Evolutionary conservation across 2,113 vertebrate genomes (phyloP), one percentile per base, ranked within the genome.

Genomic region (Arizona elegans): DNA sequence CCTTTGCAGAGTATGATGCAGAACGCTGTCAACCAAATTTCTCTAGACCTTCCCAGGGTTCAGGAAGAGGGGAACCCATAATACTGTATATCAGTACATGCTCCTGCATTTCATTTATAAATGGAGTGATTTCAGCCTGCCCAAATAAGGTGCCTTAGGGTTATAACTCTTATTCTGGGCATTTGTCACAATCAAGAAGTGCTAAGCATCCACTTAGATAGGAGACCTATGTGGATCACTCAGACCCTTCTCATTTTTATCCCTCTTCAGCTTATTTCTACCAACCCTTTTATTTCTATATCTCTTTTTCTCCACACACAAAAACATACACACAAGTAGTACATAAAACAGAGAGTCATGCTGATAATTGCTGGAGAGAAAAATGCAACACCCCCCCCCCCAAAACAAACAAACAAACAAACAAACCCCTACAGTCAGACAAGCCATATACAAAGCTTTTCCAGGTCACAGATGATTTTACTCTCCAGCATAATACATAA

Each of bases 1-100:
- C 15, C 94, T 90, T 94, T 96, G 95, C 94, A 50, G 95, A 92
- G 92, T 92, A 7, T 29, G 94, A 93, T 95, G 96, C 86, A 95
- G 93, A 96, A 95, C 96, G 75, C 55, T 65, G 81, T 26, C 29
- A 90, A 86, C 75, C 55, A 93, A 62, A 92, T 43, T 47, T 90
- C 38, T 59, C 17, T 33, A n/a, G 87, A n/a, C 65, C 65, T 89
- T 86, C 54, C 8, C 21, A 26, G n/a, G 62, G 55, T 17, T 21
- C 15, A 10, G 15, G 17, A 29, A n/a, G 23, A 70, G 87, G 24
- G 50, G 24, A 8, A 62, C 91, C 62, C 87, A n/a, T 88, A 23
- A 54, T 89, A 15, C n/a, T 33, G 65, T 53, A 15, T 85, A 54
- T 90, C 88, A 86, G 75, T 43, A 52, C 75, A 81, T 56, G 70